Evolutionary conservation across 1,140 invertebrate species (phyloP).

Genomic region (Rhopalosiphum padi): DNA sequence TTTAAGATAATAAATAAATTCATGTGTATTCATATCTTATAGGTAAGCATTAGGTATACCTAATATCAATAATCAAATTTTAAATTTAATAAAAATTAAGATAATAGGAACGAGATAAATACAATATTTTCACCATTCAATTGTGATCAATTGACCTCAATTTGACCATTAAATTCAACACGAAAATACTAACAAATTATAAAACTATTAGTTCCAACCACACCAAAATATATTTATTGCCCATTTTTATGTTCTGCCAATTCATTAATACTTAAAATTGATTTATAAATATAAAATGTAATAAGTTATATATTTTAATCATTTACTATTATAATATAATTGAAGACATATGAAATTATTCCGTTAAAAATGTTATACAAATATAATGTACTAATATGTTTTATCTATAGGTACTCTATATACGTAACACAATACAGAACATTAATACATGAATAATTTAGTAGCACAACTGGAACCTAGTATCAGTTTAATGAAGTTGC

Average conservation of each 20-base stretch:
- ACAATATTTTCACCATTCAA: not conserved
- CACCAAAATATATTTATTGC: too few species aligned
- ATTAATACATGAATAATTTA: not conserved
- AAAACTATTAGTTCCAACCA: too few species aligned
- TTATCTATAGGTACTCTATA: too few species aligned
- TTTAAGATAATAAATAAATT: not conserved
- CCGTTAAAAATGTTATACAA: not conserved
- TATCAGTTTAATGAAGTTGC: not conserved
- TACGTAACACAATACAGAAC: not conserved
- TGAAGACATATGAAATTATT: not conserved
- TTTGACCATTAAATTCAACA: too few species aligned
- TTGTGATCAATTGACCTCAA: not conserved
- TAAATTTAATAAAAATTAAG: not conserved
- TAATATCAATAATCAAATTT: not conserved
- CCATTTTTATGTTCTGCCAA: not conserved
- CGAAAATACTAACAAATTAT: not conserved
- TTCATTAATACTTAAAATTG: not conserved
- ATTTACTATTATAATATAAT: not conserved
- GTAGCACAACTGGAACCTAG: not conserved
- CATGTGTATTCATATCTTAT: too few species aligned
- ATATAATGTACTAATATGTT: not conserved
- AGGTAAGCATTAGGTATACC: not conserved
- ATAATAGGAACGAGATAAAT: conserved; percentile 1
- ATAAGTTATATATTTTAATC: not conserved
- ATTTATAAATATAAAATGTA: not conserved